Percentiles rank a stretch among this genome's conserved stretches.
phyloP scores from a whole-genome alignment of 2,797 vertebrate genomes.

The Acomys russatus region DNA sequence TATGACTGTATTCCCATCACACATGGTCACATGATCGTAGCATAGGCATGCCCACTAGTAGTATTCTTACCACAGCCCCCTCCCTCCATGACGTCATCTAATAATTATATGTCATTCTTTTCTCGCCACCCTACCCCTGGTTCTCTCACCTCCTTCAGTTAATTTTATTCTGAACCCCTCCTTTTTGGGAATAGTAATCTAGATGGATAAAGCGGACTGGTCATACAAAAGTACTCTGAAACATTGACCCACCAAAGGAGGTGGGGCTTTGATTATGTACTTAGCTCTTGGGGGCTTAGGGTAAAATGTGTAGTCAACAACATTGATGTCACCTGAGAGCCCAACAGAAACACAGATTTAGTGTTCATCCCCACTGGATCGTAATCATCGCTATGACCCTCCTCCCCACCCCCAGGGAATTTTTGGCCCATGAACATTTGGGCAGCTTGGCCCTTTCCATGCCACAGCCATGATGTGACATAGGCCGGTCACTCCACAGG shows the following conservation, averaged over 20 bases:
- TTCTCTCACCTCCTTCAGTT: background rate
- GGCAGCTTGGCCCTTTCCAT: background rate
- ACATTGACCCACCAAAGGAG: background rate
- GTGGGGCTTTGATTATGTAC: background rate
- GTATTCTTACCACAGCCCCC: background rate
- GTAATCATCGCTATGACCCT: background rate
- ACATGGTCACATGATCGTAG: background rate
- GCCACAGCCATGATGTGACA: background rate
- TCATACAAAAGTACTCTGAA: background rate
- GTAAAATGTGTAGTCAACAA: background rate
- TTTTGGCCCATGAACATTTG: background rate
- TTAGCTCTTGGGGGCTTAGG: background rate
- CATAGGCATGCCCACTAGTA: background rate
- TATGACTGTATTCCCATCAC: background rate
- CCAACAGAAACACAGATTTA: background rate
- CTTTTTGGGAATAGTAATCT: background rate
- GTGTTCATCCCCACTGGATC: background rate
- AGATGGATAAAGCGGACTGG: background rate
- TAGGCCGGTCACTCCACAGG: background rate
- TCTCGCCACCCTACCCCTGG: background rate
- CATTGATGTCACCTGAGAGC: background rate
- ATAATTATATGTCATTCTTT: background rate
- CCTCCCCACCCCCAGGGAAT: background rate
- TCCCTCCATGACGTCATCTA: background rate
- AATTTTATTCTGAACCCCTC: conserved; percentile 10